These are phyloP conservation scores for Microcebus jonahi DNA, from an alignment of 2,113 vertebrate species.

Conservation along the genomic window DNA sequence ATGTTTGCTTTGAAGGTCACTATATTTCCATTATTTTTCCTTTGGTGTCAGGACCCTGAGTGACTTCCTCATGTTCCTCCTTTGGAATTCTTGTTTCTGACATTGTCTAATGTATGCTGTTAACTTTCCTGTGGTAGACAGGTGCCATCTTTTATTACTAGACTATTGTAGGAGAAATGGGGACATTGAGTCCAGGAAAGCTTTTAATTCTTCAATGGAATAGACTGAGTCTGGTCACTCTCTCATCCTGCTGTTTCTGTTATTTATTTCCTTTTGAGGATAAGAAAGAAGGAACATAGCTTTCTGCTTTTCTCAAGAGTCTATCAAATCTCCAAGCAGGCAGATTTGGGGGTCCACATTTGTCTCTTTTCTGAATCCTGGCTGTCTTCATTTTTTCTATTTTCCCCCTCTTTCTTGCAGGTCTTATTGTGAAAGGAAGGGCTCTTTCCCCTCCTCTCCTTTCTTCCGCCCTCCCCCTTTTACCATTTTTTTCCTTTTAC, in stretches of 20 bases:
- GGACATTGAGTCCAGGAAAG: not conserved
- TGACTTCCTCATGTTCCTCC: not conserved
- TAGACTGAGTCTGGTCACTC: not conserved
- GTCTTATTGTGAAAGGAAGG: constrained; percentile 69
- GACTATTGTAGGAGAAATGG: not conserved
- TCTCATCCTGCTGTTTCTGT: not conserved
- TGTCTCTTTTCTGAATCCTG: constrained; percentile 48
- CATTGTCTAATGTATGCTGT: not conserved
- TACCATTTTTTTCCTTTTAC: constrained; percentile 84
- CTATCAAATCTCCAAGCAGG: constrained; percentile 42
- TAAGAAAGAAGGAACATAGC: not conserved
- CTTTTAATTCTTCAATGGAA: not conserved
- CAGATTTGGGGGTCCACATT: constrained; percentile 14
- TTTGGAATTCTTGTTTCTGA: not conserved
- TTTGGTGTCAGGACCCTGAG: constrained; percentile 38
- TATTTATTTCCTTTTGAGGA: constrained; percentile 11
- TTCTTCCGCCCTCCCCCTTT: constrained; percentile 75
- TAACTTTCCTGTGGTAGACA: not conserved
- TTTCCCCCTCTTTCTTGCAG: constrained; percentile 53
- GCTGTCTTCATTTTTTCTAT: constrained; percentile 62
- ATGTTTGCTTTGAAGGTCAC: constrained; percentile 30
- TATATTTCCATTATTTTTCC: constrained; percentile 37
- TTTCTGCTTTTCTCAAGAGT: constrained; percentile 54
- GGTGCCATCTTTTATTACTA: not conserved
- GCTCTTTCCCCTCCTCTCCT: constrained; percentile 75